Conservation (phyloP, 2,797 vertebrate genomes). For the Takifugu rubripes region DNA sequence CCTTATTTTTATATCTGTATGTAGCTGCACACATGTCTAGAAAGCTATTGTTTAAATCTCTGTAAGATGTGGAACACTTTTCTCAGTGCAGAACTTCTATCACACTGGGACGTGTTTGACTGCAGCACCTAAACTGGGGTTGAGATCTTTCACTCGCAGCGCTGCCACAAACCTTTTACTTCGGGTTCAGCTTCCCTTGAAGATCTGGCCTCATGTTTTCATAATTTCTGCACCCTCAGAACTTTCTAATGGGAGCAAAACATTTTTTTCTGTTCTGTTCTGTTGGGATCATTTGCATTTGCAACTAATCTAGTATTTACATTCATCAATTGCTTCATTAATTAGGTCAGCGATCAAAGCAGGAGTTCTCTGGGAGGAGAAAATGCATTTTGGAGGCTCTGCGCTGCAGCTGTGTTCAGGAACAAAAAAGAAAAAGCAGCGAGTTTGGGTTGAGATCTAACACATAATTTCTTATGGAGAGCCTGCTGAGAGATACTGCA, state of each 20-base stretch:
- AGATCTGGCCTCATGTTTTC: slow-evolving; percentile 60
- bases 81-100: no score
- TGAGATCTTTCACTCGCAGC: neutral
- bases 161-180: neutral
- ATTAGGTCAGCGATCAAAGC: slow-evolving; percentile 79
- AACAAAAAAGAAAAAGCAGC: slow-evolving; percentile 51
- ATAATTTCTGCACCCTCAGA: slow-evolving; percentile 57
- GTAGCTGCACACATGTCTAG: no score
- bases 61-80: no score
- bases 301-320: slow-evolving; percentile 75
- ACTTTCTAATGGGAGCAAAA: slow-evolving; percentile 63
- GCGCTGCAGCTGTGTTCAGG: slow-evolving; percentile 38
- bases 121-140: no score
- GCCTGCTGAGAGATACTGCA: slow-evolving; percentile 72
- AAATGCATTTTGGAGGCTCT: slow-evolving; percentile 41
- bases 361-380: slow-evolving; percentile 44
- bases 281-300: slow-evolving; percentile 66
- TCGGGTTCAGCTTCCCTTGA: neutral
- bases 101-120: no score
- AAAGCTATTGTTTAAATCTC: no score
- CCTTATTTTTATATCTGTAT: no score
- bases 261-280: slow-evolving; percentile 27
- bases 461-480: slow-evolving; percentile 68
- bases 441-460: slow-evolving; percentile 64
- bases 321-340: slow-evolving; percentile 77